A percentile compares a stretch with the other conserved stretches of the same genome.
These are phyloP conservation scores for Proisotoma minuta DNA, from an alignment of 2,888 invertebrate genomes.

Conservation along the genomic window DNA sequence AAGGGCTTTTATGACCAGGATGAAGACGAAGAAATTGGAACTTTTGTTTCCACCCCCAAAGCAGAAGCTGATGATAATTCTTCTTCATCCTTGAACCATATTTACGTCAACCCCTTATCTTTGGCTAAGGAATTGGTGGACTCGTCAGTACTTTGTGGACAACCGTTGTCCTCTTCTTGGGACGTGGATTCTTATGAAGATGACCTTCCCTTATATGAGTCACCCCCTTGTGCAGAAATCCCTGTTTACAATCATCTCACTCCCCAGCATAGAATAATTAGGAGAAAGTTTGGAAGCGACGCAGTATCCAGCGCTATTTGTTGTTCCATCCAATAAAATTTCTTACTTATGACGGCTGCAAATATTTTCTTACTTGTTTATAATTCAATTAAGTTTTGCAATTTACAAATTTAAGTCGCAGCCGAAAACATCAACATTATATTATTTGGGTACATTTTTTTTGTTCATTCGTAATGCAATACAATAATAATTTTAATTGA, in stretches of 20 bases:
- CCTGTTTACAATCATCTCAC: conserved; percentile 38
- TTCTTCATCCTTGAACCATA: conserved; percentile 7
- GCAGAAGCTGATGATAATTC: conserved; percentile 14
- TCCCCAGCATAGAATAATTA: conserved; percentile 35
- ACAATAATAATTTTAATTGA: too few relatives aligned
- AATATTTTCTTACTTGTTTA: conserved; percentile 4
- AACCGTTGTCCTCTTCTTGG: conserved; percentile 19
- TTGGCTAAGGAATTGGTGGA: conserved; percentile 39
- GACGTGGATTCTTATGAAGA: conserved; percentile 25
- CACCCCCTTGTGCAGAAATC: conserved; percentile 37
- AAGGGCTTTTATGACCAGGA: conserved; percentile 24
- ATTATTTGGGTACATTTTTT: too few relatives aligned
- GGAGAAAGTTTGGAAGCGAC: conserved; percentile 31
- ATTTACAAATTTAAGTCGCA: too few relatives aligned
- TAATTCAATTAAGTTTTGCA: too few relatives aligned
- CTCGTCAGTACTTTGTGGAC: conserved; percentile 8
- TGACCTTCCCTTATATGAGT: conserved; percentile 38
- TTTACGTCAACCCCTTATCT: conserved; percentile 42
- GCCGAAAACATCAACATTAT: too few relatives aligned
- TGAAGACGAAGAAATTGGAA: conserved; percentile 44
- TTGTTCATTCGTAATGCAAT: too few relatives aligned
- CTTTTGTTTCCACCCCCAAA: conserved; percentile 34
- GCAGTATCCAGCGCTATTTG: conserved; percentile 46
- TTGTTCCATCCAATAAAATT: conserved; percentile 38
- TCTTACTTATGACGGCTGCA: not conserved